Conservation (phyloP, 2,888 invertebrate species). For the Agrotis ipsilon region DNA sequence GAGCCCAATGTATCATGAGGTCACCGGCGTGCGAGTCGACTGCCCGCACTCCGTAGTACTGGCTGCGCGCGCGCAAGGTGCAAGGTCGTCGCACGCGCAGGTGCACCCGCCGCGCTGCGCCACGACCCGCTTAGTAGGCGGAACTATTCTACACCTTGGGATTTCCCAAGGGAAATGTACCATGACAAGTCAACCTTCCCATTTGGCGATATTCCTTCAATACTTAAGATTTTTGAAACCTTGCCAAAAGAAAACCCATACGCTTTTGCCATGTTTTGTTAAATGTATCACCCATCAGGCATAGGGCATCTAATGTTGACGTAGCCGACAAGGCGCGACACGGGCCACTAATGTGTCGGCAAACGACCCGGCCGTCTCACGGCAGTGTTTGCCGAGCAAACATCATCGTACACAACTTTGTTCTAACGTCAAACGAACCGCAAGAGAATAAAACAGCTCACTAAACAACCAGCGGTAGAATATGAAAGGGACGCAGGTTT, state of each 20-base stretch:
- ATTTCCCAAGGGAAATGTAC: constrained; percentile 19
- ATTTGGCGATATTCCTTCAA: too few relatives aligned
- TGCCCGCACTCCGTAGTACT: constrained; percentile 14
- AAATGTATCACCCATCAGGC: not conserved
- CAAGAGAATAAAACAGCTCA: constrained; percentile 41
- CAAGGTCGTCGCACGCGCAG: constrained; percentile 74
- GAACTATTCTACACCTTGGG: constrained; percentile 2
- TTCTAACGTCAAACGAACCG: constrained; percentile 52
- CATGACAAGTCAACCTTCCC: too few relatives aligned
- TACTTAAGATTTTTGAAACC: not conserved
- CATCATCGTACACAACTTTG: constrained; percentile 30
- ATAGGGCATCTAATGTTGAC: constrained; percentile 18
- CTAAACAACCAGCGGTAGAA: constrained; percentile 18
- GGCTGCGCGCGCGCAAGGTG: constrained; percentile 63
- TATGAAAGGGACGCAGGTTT: constrained; percentile 1
- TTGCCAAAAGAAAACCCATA: not conserved
- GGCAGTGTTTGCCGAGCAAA: constrained; percentile 45
- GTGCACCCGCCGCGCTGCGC: constrained; percentile 34
- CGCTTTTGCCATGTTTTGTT: not conserved
- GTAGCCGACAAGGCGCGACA: constrained; percentile 29
- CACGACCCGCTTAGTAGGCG: constrained; percentile 10
- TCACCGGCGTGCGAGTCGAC: not conserved
- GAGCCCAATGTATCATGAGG: constrained; percentile 16
- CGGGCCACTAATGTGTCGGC: constrained; percentile 57
- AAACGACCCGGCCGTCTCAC: constrained; percentile 32